These are phyloP conservation scores for Coreius guichenoti DNA, from an alignment of 2,797 vertebrate genomes.

Conservation along the genomic window DNA sequence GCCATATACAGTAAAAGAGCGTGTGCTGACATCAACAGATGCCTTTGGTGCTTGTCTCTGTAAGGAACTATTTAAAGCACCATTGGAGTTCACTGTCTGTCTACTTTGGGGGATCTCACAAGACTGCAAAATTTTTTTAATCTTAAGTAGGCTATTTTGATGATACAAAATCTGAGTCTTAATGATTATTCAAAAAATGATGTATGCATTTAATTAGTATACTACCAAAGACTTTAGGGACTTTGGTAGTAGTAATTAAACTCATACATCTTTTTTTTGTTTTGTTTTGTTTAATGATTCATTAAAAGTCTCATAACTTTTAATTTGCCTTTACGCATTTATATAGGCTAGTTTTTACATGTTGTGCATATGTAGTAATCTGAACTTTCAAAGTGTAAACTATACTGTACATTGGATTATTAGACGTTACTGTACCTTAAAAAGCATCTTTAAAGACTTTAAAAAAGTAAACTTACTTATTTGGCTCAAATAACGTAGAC, in stretches of 20 bases:
- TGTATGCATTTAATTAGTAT: too few species aligned
- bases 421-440: too few species aligned
- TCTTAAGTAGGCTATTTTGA: neutral
- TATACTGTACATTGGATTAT: too few species aligned
- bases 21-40: slow-evolving; percentile 9
- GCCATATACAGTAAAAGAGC: neutral
- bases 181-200: too few species aligned
- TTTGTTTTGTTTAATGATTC: neutral
- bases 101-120: neutral
- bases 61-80: neutral
- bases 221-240: too few species aligned
- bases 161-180: neutral
- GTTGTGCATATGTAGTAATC: neutral
- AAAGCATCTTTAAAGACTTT: too few species aligned
- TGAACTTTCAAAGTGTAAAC: neutral
- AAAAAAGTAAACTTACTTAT: neutral
- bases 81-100: neutral
- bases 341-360: neutral
- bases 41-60: neutral
- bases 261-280: neutral
- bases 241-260: neutral
- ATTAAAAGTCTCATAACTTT: neutral
- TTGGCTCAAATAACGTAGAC: neutral
- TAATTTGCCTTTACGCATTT: neutral
- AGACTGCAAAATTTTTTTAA: neutral